These are phyloP conservation scores for Rosalia funebris DNA, from an alignment of 2,888 invertebrate genomes.

Conservation along the genomic window DNA sequence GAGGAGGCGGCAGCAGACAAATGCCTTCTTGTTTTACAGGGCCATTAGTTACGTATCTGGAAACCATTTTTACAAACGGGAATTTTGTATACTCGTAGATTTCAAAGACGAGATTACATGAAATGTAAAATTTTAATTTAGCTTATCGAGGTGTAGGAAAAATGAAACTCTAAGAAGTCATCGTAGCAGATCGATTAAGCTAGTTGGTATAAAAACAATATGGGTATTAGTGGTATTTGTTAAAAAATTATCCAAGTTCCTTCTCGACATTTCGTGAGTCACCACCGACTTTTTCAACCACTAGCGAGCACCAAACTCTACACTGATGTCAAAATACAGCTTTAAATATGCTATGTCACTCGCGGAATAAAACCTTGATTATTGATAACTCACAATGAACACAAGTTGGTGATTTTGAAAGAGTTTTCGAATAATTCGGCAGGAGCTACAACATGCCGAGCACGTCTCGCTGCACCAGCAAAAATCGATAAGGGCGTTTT, in stretches of 20 bases:
- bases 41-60: constrained; percentile 62
- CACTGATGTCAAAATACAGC: constrained; percentile 31
- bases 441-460: constrained; percentile 51
- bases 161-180: constrained; percentile 17
- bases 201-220: constrained; percentile 9
- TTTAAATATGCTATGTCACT: constrained; percentile 51
- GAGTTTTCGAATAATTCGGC: constrained; percentile 34
- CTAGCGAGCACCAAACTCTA: constrained; percentile 34
- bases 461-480: constrained; percentile 58
- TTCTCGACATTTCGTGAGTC: constrained; percentile 41
- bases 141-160: neutral
- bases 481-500: constrained; percentile 66
- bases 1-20: constrained; percentile 60
- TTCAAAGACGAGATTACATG: constrained; percentile 13
- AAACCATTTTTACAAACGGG: constrained; percentile 56
- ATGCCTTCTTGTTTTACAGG: constrained; percentile 63
- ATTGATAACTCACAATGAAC: constrained; percentile 40
- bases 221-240: constrained; percentile 15
- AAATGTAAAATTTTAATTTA: constrained; percentile 17
- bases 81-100: constrained; percentile 13
- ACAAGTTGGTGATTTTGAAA: constrained; percentile 45
- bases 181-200: constrained; percentile 9
- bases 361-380: constrained; percentile 34
- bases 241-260: constrained; percentile 26
- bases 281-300: constrained; percentile 46